Evolutionary conservation across 2,797 vertebrate species (phyloP), one percentile per base, ranked within the genome.

Genomic region (Heliangelus exortis): DNA sequence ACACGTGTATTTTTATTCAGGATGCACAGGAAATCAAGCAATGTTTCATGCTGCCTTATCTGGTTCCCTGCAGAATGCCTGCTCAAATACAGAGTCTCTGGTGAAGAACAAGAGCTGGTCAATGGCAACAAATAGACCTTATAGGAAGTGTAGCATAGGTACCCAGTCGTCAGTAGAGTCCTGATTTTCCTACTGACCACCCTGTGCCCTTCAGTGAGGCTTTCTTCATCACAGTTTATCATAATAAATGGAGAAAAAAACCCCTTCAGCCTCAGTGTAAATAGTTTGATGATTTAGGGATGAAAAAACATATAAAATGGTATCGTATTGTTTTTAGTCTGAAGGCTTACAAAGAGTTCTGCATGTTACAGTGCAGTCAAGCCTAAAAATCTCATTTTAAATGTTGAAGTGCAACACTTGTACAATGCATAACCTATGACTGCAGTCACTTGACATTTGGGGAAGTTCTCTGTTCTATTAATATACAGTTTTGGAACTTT

Each of bases 311-410:
- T 3, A 59, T 51, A 48, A 84, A 93, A 81, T 55, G 4, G 26
- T 17, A 50, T 65, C 54, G 29, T 34, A 54, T 72, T 85, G 23
- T 15, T 77, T 83, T 80, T 61, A 45, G 11, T 92, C 33, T 29
- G 23, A 57, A 39, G n/a, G 23, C 43, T 85, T 89, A 67, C 33
- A 71, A 84, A 76, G 9, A 16, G 9, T 84, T 87, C 41, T 74
- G 65, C n/a, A 47, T 36, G 14, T 63, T 77, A 47, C 34, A 31
- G 26, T 57, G 19, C 23, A 76, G 41, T 34, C n/a, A 67, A 19
- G 6, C 22, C n/a, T 75, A 90, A 73, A 92, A 92, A 47, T 57
- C 84, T 6, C 17, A n/a, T 92, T 89, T 41, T 82, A 91, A 92
- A 69, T 22, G 29, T 66, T 79, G 7, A 59, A 69, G n/a, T 57